Evolutionary conservation across 2,797 vertebrate species (phyloP), one percentile per base, ranked within the genome.

Genomic region (Xiphophorus birchmanni): DNA sequence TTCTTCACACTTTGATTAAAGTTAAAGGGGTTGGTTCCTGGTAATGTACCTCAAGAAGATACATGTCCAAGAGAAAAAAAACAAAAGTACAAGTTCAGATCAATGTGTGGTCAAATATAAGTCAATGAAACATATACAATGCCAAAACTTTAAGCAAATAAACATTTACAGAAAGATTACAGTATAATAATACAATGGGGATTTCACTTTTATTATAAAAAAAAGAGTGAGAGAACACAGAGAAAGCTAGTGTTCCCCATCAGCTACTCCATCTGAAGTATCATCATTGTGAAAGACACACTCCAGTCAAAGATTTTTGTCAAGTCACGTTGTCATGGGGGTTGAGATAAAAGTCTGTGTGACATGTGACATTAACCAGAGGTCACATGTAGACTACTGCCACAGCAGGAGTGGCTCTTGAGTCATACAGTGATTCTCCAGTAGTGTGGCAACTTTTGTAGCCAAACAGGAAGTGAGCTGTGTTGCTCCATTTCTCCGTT

Each of bases 351-450:
- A 94, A 90, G 85, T 90, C 86, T 93, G 87, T 93, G 87, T 91
- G 95, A 95, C 90, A 82, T 93, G 77, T 95, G 95, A 94, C 95
- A 96, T 96, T 94, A 94, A 95, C 88, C 84, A 96, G 96, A 97
- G 96, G 96, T 96, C 95, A 90, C n/a, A 82, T 91, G 89, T 89
- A 91, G 90, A 95, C 93, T 90, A 87, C 91, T 90, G 92, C 85
- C 75, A 80, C 82, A 86, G 88, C 84, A 83, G 73, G 86, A 84
- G 80, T 80, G 87, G 83, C n/a, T 8, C 74, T 65, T 74, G 73
- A 91, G 85, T 82, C 90, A 89, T 84, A 48, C 37, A 90, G 80
- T 67, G 74, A 88, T 81, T 71, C 26, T 90, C 89, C 88, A 90
- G 88, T 92, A 84, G 72, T 50, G 58, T 4, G 26, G 77, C 67